These are phyloP conservation scores for Platycheirus rosarum DNA, from an alignment of 2,888 invertebrate genomes.

Conservation along the genomic window DNA sequence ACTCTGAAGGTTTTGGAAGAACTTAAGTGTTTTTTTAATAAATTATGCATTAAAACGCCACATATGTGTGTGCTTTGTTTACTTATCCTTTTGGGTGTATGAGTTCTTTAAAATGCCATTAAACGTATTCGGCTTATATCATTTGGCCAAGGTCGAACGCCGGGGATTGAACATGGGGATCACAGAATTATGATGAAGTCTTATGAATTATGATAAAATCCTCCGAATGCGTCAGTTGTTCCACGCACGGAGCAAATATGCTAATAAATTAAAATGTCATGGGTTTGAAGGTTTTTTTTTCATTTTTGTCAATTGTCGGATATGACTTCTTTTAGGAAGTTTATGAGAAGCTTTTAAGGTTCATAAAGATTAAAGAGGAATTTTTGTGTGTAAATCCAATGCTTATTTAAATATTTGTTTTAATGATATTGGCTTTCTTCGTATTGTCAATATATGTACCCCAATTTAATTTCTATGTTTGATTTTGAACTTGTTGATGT, in stretches of 20 bases:
- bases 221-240: neutral
- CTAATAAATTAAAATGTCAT: neutral
- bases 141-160: slow-evolving; percentile 9
- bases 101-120: slow-evolving; percentile 8
- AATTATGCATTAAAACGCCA: slow-evolving; percentile 22
- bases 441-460: no score
- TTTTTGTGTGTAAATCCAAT: no score
- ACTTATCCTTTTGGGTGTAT: slow-evolving; percentile 13
- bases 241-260: neutral
- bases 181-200: neutral
- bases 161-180: no score
- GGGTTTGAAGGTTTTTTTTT: no score
- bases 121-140: slow-evolving; percentile 13
- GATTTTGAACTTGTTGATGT: no score
- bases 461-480: no score
- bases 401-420: no score
- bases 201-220: slow-evolving; percentile 14
- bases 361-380: no score
- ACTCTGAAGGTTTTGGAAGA: neutral
- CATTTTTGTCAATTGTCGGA: no score
- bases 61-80: slow-evolving; percentile 20
- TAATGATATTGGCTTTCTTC: no score
- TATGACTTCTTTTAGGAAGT: no score
- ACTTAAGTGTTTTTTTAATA: slow-evolving; percentile 27
- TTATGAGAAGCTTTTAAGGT: no score